Evolutionary conservation across 2,797 vertebrate genomes (phyloP).

Genomic region (Lycodopsis pacificus): DNA sequence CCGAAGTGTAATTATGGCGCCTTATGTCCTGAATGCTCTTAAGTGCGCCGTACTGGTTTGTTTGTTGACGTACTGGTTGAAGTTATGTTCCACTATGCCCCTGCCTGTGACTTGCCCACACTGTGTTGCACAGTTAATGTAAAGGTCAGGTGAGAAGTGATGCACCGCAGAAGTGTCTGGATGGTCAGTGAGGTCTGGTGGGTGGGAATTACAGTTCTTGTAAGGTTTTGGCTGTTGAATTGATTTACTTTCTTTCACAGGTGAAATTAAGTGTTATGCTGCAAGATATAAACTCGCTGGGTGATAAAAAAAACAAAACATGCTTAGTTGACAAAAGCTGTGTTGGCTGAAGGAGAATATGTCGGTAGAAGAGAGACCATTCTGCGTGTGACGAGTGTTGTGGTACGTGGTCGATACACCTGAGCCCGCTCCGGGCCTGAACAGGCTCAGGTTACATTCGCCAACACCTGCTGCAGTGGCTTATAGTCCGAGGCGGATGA

Average conservation of each 20-base stretch:
- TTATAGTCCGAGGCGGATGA: slow-evolving; percentile 42
- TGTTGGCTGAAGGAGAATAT: neutral
- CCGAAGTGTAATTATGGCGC: neutral
- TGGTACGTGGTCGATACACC: slow-evolving; percentile 18
- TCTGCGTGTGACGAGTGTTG: neutral
- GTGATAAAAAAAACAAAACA: neutral
- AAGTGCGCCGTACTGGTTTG: neutral
- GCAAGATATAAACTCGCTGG: neutral
- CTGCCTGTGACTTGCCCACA: neutral
- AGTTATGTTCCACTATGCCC: neutral
- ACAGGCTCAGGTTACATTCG: slow-evolving; percentile 61
- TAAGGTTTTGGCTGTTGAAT: neutral
- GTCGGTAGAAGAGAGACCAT: neutral
- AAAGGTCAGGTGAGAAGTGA: neutral
- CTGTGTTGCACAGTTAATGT: neutral
- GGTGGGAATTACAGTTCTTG: neutral
- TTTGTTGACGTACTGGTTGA: neutral
- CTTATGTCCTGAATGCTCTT: neutral
- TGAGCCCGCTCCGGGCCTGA: slow-evolving; percentile 39
- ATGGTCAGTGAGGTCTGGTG: no score
- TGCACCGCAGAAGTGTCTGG: neutral
- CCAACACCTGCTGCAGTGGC: slow-evolving; percentile 60
- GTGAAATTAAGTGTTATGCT: neutral
- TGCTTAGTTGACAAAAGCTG: neutral
- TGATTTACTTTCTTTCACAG: neutral